Percentiles rank a stretch among this genome's conserved stretches.
Conservation (phyloP, 2,797 vertebrate species). For the Ibycter americanus region DNA sequence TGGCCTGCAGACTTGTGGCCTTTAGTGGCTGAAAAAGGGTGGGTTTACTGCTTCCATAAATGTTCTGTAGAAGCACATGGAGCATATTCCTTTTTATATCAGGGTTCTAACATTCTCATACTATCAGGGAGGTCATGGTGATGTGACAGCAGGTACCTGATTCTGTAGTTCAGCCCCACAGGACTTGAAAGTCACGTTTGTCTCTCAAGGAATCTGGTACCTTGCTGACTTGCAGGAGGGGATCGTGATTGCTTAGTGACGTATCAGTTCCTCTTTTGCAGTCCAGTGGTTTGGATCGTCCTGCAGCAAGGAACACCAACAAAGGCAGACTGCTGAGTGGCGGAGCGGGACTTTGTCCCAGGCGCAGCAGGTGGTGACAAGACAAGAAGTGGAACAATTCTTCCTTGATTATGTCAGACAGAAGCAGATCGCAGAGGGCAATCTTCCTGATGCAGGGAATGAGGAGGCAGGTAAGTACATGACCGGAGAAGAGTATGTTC, state of each 20-base stretch:
- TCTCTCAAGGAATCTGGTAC: neutral
- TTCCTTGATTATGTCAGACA: constrained; percentile 84
- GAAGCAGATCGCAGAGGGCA: constrained; percentile 85
- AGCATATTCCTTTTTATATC: accelerated
- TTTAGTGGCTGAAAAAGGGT: neutral
- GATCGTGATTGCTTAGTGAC: neutral
- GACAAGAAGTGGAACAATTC: constrained; percentile 78
- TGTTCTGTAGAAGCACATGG: neutral
- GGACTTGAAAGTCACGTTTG: neutral
- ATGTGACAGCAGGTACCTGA: neutral
- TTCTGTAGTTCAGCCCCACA: neutral
- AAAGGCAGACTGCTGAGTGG: neutral
- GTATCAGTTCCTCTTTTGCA: constrained; percentile 51
- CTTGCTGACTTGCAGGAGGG: neutral
- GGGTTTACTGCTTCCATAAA: neutral
- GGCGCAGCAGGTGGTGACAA: neutral
- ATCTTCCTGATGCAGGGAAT: constrained; percentile 74
- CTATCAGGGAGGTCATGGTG: accelerated
- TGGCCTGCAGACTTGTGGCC: neutral
- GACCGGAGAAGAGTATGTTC: neutral
- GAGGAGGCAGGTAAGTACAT: constrained; percentile 46
- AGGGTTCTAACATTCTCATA: accelerated
- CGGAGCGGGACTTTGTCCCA: neutral
- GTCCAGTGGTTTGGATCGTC: constrained; percentile 85
- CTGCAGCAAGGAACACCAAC: neutral